Conservation (phyloP, 2,797 vertebrate species). For the Capromys pilorides region DNA sequence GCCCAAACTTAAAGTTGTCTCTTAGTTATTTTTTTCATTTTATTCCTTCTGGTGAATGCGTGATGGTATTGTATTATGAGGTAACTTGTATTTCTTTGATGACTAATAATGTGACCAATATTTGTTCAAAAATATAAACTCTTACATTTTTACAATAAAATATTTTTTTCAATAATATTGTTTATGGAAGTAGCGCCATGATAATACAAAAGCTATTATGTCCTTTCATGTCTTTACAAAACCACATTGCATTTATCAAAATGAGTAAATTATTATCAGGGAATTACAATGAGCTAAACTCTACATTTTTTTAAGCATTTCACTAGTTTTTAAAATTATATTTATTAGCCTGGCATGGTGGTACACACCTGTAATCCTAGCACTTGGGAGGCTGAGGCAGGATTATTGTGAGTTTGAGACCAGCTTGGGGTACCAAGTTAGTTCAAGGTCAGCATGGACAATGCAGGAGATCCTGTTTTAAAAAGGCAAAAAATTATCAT, state of each 20-base stretch:
- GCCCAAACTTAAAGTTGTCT: not conserved
- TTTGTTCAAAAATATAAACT: not conserved
- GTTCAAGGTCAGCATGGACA: no score
- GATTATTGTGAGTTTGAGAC: no score
- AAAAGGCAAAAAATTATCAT: not conserved
- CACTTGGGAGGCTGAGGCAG: no score
- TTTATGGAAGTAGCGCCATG: not conserved
- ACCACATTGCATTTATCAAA: not conserved
- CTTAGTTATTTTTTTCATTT: not conserved
- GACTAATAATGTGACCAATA: not conserved
- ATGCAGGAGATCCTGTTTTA: no score
- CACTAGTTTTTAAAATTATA: not conserved
- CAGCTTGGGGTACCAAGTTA: no score
- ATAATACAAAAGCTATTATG: not conserved
- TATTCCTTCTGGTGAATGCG: not conserved
- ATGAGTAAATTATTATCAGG: not conserved
- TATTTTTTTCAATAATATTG: not conserved
- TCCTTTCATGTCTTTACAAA: not conserved
- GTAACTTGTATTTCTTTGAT: not conserved
- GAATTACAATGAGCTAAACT: not conserved
- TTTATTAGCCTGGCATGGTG: not conserved
- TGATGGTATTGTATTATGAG: not conserved
- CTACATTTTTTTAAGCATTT: not conserved
- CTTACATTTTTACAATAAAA: not conserved
- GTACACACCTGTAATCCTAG: no score